Base-by-base conservation (phyloP, 1,140 invertebrate genomes). In the Maniola jurtina region DNA sequence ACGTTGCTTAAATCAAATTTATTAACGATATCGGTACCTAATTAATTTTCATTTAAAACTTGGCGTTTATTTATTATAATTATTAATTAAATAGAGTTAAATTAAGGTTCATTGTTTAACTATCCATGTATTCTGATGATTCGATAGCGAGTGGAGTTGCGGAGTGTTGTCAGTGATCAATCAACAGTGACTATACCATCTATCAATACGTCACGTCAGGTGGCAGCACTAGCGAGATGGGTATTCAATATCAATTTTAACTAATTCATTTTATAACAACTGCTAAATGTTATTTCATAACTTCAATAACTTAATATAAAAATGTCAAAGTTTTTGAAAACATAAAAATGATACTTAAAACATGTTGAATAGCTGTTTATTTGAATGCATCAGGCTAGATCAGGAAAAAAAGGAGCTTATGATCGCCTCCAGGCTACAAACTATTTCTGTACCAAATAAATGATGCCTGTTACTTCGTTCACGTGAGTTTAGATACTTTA, bases 181-280 rank as follows among this genome's bases (percentile, higher is more conserved):
- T 89, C 87, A 89, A 74, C 64, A 61, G 64, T 76, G 77, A 79
- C 75, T 82, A 77, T 82, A 79, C 80, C 84, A 90, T 90, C 87
- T 85, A 90, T 90, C 87, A 89, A 84, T 80, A 76, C 81, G 83
- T 89, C 86, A 82, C 82, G 75, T 83, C 84, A 89, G 84, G 86
- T 89, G 87, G 83, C 83, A 79, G 77, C 72, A 82, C 73, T 68
- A 77, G 74, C 8, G 75, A 71, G 76, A 80, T 81, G 88, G 86
- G 87, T 25, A 52, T 52, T 52, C 48, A 79, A 82, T 84, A 86
- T 83, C 80, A 82, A 89, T 89, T 86, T 87, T 66, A 66, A 68
- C 60, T 65, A 65, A 68, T 52, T 52, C 25, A 52, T 52, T 52
- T 52, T 52, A 14, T 25, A 52, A 16, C 16, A 16, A 25, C 14